Conservation (phyloP, 2,797 vertebrate genomes). For the Leptatherina wallacei region DNA sequence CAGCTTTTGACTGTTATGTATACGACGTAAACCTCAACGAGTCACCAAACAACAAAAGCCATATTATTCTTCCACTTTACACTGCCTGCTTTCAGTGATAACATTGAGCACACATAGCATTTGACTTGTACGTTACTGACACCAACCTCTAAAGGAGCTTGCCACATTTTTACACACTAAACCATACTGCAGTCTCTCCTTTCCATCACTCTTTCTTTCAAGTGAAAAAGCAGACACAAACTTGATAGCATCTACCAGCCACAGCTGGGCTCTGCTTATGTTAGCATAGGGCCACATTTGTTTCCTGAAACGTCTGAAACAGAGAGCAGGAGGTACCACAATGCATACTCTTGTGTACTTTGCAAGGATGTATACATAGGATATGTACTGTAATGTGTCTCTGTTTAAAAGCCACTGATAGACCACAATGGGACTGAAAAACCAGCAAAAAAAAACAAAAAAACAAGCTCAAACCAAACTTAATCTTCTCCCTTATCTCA, state of each 20-base stretch:
- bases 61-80: constrained; percentile 66
- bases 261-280: constrained; percentile 75
- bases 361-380: constrained; percentile 4
- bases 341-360: constrained; percentile 78
- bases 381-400: constrained; percentile 1
- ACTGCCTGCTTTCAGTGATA: constrained; percentile 62
- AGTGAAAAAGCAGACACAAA: constrained; percentile 70
- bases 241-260: constrained; percentile 87
- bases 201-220: constrained; percentile 54
- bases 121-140: constrained; percentile 68
- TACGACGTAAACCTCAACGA: constrained; percentile 64
- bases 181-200: constrained; percentile 35
- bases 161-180: constrained; percentile 50
- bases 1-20: constrained; percentile 67
- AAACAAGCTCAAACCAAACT: constrained; percentile 73
- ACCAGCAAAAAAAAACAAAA: constrained; percentile 27
- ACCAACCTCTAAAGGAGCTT: constrained; percentile 60
- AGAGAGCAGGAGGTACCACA: constrained; percentile 81
- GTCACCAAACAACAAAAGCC: constrained; percentile 61
- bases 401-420: constrained; percentile 19
- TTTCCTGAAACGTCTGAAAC: constrained; percentile 88
- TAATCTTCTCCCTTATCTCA: constrained; percentile 84
- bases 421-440: not conserved
- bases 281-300: constrained; percentile 80
- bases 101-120: constrained; percentile 57